Evolutionary conservation across 2,888 invertebrate genomes (phyloP), one percentile per base, ranked within the genome.

Genomic region (Amphimallon solstitiale): DNA sequence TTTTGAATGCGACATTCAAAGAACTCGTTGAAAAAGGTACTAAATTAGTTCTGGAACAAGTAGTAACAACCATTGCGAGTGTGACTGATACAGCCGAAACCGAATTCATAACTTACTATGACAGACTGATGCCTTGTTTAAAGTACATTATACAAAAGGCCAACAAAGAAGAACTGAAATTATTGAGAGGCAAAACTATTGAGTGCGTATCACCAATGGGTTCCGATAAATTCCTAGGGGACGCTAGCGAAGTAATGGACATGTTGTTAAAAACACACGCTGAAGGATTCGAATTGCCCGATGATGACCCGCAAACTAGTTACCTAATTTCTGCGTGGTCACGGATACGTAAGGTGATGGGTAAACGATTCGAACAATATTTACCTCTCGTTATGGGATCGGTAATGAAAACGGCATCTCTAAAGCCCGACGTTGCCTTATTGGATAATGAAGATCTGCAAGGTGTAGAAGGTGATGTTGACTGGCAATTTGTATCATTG

Each of bases 311-410:
- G 1, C 97, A 97, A 84, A 93, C 97, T 19, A 95, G 96, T 9
- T 99, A 97, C 84, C 90, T 99, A 81, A 98, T 99, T 73, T 96
- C 97, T 0, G 98, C 98, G 0, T 99, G 99, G 99, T 97, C 98
- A 0, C 89, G 99, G 72, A 97, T 99, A 83, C 99, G 99, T 84
- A 97, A 97, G 84, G 82, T 81, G 69, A 69, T 80, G 86, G 92
- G 92, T 70, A 91, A 87, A 79, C 90, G 92, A 75, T 97, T 97
- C 78, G 92, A 94, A 73, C 94, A 94, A 75, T 97, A 96, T 80
- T 85, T 97, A 64, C 96, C 96, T 0, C 86, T 95, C 82, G 97
- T 97, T 10, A 97, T 97, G 94, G 93, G 92, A 21, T 94, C 96
- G 0, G 96, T 97, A 45, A 88, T 97, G 85, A 90, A 92, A 75